These are phyloP conservation scores for Drosophila nr. perissopoda DNA, from an alignment of 2,888 invertebrate genomes.

Conservation along the genomic window DNA sequence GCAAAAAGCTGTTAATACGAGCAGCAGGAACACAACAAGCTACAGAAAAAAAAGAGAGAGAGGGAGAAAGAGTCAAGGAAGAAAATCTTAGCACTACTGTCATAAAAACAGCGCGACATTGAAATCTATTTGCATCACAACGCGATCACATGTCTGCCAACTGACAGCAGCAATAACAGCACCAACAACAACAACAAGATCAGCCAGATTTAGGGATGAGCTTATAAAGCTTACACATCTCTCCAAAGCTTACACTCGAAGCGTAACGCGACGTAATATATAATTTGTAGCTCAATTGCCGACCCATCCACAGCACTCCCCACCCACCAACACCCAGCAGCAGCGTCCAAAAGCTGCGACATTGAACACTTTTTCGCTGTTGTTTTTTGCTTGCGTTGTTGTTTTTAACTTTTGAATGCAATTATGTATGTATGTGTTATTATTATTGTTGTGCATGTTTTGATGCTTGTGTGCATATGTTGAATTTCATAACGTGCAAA, in stretches of 20 bases:
- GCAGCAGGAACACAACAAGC: conserved; percentile 11
- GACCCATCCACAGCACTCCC: neutral
- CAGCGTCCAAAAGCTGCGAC: conserved; percentile 25
- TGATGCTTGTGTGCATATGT: conserved; percentile 56
- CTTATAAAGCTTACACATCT: conserved; percentile 18
- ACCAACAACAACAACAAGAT: neutral
- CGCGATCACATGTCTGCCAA: conserved; percentile 54
- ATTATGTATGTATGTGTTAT: conserved; percentile 27
- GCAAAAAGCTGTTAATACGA: conserved; percentile 45
- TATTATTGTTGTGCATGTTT: conserved; percentile 56
- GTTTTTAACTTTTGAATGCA: conserved; percentile 31
- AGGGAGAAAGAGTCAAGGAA: conserved; percentile 12
- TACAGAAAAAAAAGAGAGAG: neutral
- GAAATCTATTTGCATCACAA: conserved; percentile 60
- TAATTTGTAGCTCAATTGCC: conserved; percentile 21
- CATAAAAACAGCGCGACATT: conserved; percentile 51
- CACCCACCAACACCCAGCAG: neutral
- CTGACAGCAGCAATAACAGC: conserved; percentile 21
- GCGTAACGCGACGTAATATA: conserved; percentile 9
- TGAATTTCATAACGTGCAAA: conserved; percentile 63
- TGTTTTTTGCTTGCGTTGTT: conserved; percentile 28
- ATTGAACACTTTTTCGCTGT: conserved; percentile 25
- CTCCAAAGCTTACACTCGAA: conserved; percentile 14
- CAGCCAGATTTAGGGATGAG: conserved; percentile 26
- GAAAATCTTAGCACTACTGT: conserved; percentile 33